Base-by-base conservation (phyloP, 2,797 vertebrate species). In the Argyrosomus regius region DNA sequence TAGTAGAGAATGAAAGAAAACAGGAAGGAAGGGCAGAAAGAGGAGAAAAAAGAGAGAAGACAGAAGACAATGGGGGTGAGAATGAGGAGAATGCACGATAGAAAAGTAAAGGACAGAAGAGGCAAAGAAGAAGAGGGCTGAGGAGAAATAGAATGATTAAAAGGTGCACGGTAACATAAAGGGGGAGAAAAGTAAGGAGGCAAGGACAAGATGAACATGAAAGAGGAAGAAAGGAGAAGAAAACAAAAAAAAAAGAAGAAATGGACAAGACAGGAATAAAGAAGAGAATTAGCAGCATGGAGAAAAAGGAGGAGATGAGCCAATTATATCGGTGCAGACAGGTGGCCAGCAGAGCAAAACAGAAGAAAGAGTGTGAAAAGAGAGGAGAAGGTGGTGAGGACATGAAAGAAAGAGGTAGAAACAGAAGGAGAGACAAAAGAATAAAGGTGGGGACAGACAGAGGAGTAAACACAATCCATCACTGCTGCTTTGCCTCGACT, bases 381-480 rank as follows among this genome's bases (percentile, higher is more conserved):
- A 71, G 61, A 59, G 35, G 48, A 72, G 49, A 76, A 28, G 43
- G n/a, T 13, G 61, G 50, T 1, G 59, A 69, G 54, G 61, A 72
- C 52, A 20, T 35, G 13, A 45, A 52, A 76, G 20, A 28, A 49
- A 63, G n/a, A 57, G 46, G 41, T 0, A 48, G 72, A 41, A 63
- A 78, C 46, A 72, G 24, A 66, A 68, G 60, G 58, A 69, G 65
- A 60, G 71, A 76, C 41, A 49, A 76, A 75, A 57, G 54, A 83
- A 75, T 22, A 84, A 83, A 79, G 41, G 59, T 8, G 24, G n/a
- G 63, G 80, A 90, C 52, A 70, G 71, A 78, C 78, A 41, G 57
- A 75, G 70, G 60, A 83, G 87, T 90, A 94, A 94, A 93, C 89
- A 94, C 81, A 81, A 94, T 93, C 89, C 84, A 95, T 94, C 93